Percentiles rank a stretch among this genome's conserved stretches.
These are phyloP conservation scores for Podotricha telesiphe DNA, from an alignment of 2,888 invertebrate species.

Conservation along the genomic window DNA sequence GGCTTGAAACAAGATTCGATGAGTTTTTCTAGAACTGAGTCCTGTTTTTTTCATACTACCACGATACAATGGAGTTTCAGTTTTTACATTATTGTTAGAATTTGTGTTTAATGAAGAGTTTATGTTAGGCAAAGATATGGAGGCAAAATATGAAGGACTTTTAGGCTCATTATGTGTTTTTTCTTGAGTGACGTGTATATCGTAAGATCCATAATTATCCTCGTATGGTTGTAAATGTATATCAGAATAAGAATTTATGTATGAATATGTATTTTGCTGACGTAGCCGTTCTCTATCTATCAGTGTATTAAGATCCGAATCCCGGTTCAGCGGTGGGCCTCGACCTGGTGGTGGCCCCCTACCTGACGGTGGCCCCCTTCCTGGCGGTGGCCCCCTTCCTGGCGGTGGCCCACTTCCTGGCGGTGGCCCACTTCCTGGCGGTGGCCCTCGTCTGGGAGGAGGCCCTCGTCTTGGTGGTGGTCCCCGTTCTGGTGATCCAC, in stretches of 20 bases:
- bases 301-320: background rate
- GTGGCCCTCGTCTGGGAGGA: background rate
- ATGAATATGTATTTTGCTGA: background rate
- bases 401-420: background rate
- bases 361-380: background rate
- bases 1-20: constrained; percentile 24
- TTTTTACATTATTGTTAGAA: background rate
- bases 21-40: background rate
- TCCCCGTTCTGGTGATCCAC: background rate
- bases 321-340: background rate
- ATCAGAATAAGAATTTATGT: background rate
- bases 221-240: background rate
- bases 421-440: background rate
- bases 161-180: background rate
- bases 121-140: background rate
- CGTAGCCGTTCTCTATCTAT: background rate
- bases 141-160: background rate
- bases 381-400: background rate
- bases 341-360: background rate
- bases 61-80: background rate
- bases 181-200: background rate
- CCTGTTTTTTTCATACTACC: background rate
- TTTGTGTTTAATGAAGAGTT: background rate
- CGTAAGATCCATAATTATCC: background rate
- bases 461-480: background rate